Percentiles rank a stretch among this genome's conserved stretches.
Conservation (phyloP, 2,888 invertebrate genomes). For the Papilio gigon region DNA sequence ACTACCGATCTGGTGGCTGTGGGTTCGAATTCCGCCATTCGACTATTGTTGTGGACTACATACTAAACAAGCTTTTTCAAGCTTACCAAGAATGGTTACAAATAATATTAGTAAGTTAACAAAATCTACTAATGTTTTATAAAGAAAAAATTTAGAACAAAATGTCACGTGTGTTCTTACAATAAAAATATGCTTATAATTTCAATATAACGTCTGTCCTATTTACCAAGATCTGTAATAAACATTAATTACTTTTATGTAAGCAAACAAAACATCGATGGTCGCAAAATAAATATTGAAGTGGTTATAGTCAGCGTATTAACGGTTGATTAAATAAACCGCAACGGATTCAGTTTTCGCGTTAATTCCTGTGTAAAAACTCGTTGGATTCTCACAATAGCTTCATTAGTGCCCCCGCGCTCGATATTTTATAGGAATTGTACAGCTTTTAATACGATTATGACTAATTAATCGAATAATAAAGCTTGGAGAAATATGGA, state of each 20-base stretch:
- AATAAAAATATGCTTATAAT: too few species aligned
- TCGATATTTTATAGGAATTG: slow-evolving; percentile 44
- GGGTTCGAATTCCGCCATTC: too few species aligned
- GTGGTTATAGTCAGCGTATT: slow-evolving; percentile 5
- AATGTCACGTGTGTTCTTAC: too few species aligned
- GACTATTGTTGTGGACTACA: too few species aligned
- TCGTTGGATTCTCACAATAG: slow-evolving; percentile 48
- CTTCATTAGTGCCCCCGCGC: slow-evolving; percentile 47
- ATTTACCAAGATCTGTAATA: too few species aligned
- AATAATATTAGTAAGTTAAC: too few species aligned
- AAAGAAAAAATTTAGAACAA: too few species aligned
- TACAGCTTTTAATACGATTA: slow-evolving; percentile 51
- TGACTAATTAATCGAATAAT: slow-evolving; percentile 58
- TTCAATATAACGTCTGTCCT: too few species aligned
- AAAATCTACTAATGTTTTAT: too few species aligned
- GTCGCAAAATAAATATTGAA: slow-evolving; percentile 34
- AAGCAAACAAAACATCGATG: background rate
- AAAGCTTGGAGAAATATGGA: background rate
- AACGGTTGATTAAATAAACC: slow-evolving; percentile 55
- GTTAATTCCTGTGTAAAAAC: slow-evolving; percentile 50
- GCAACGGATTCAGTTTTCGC: slow-evolving; percentile 49
- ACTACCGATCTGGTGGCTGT: too few species aligned
- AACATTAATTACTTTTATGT: background rate
- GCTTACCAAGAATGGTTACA: too few species aligned
- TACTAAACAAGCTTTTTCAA: too few species aligned